A percentile compares a stretch with the other conserved stretches of the same genome.
Conservation (phyloP, 2,888 invertebrate genomes). For the Blomia tropicalis region DNA sequence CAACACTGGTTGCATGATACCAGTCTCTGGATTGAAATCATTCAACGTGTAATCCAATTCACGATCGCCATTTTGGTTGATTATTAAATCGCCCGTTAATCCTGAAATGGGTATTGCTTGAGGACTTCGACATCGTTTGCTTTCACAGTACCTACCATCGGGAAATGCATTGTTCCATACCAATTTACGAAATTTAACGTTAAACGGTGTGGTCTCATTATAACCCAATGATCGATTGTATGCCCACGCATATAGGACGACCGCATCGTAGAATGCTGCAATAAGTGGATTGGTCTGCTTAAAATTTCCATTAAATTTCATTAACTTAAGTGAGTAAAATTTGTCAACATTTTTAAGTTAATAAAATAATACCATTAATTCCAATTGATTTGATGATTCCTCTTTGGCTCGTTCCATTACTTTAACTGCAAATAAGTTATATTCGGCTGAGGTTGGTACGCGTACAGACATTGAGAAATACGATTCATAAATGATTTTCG, state of each 20-base stretch:
- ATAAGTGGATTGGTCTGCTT: slow-evolving; percentile 64
- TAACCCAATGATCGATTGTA: slow-evolving; percentile 61
- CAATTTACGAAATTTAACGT: neutral
- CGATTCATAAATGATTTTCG: slow-evolving; percentile 29
- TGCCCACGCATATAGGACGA: slow-evolving; percentile 64
- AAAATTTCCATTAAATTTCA: neutral
- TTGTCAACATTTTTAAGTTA: too few species aligned
- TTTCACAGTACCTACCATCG: neutral
- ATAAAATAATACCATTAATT: neutral
- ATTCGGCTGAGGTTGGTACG: slow-evolving; percentile 26
- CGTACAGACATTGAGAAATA: slow-evolving; percentile 27
- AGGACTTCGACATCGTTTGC: neutral
- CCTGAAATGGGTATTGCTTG: slow-evolving; percentile 39
- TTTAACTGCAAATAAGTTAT: slow-evolving; percentile 25
- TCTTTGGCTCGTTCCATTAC: slow-evolving; percentile 13
- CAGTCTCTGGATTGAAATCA: slow-evolving; percentile 51
- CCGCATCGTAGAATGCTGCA: slow-evolving; percentile 72
- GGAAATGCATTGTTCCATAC: slow-evolving; percentile 3
- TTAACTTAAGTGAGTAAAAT: too few species aligned
- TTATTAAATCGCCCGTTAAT: slow-evolving; percentile 66
- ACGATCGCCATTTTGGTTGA: slow-evolving; percentile 66
- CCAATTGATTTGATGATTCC: neutral
- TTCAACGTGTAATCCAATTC: slow-evolving; percentile 71
- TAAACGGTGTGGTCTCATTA: slow-evolving; percentile 47
- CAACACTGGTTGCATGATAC: slow-evolving; percentile 24